Evolutionary conservation across 2,113 vertebrate species (phyloP), one percentile per base, ranked within the genome.

Genomic region (Megaptera novaeangliae): DNA sequence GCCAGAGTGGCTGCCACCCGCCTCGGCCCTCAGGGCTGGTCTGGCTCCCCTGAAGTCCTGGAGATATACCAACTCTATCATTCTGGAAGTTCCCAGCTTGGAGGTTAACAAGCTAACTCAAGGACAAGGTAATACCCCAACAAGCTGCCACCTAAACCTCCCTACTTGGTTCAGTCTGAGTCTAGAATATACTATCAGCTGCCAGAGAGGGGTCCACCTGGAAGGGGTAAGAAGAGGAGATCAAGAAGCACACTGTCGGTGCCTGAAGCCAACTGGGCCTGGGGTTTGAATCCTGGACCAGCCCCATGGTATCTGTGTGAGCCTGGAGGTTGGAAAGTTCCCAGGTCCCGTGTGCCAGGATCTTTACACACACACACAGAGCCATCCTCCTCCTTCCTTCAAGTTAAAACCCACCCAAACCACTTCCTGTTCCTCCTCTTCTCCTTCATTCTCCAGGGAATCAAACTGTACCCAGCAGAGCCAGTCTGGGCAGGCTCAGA

Each of bases 1-100:
- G 5, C 57, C 20, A 23, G 31, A 55, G 14, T 23, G 12, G 82
- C 20, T 5, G 55, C 27, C 61, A 64, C 29, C 75, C 15, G 7
- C 46, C 20, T 7, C 0, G 1, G 91, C 20, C 61, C 77, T 63
- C 0, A 0, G 74, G 85, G 57, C 25, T 68, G 57, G n/a, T 18
- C 39, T 12, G 36, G 27, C 34, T 21, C 12, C 44, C 13, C 27
- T 2, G 1, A 6, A 71, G 36, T 7, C 31, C 17, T 0, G 0
- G 44, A 15, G 21, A 36, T 0, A 6, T 0, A 1, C 1, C 20
- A 49, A 1, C 36, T 82, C 61, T 41, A 15, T 39, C 49, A 0
- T 36, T 44, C 52, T 61, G 21, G 59, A 77, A 81, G 71, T 13
- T 25, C 23, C 59, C 29, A 55, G 63, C 29, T 1, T 46, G 15